Evolutionary conservation across 1,140 invertebrate species (phyloP), one percentile per base, ranked within the genome.

Genomic region (Lordiphosa stackelbergi): DNA sequence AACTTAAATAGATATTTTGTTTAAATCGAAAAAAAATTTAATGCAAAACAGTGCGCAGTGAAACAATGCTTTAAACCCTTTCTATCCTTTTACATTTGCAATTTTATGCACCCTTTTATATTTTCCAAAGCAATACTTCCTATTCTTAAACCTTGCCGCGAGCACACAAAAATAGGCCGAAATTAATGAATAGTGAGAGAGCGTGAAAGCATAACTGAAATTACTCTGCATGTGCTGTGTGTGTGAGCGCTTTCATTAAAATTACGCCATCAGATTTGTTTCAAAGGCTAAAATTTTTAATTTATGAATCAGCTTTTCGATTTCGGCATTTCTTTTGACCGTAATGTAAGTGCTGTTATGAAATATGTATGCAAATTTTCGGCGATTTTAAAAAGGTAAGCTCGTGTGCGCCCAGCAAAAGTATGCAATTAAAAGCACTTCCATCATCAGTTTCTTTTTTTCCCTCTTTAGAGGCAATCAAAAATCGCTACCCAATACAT

Each of bases 361-460:
- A 8, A 31, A 12, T 12, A 22, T 46, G 9, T 34, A 34, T 34
- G 24, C 24, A 46, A 46, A 46, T 46, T 46, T 34, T 31, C 11
- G 31, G 28, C 28, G 24, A 12, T 31, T 31, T 31, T 8, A 8
- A 31, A 31, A 31, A 31, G 28, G 28, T 31, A 31, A 31, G 6
- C 28, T 31, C 28, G 5, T 31, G 2, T 46, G 11, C 31, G 24
- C 24, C 43, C 43, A 34, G 24, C 24, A 13, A 46, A 68, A 48
- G 54, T 68, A 59, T 68, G 64, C 47, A 68, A 68, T 68, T 68
- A 68, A 68, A 68, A 59, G 36, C 16, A 40, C 12, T 16, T 42
- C 12, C 47, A 24, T 52, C 13, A 19, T 28, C 11, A 49, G 28
- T 47, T 45, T 6, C 31, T 37, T 6, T 43, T 19, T 31, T 9